Percentiles rank a stretch among this genome's conserved stretches.
Conservation (phyloP, 2,888 invertebrate genomes). For the Argynnis bischoffii region DNA sequence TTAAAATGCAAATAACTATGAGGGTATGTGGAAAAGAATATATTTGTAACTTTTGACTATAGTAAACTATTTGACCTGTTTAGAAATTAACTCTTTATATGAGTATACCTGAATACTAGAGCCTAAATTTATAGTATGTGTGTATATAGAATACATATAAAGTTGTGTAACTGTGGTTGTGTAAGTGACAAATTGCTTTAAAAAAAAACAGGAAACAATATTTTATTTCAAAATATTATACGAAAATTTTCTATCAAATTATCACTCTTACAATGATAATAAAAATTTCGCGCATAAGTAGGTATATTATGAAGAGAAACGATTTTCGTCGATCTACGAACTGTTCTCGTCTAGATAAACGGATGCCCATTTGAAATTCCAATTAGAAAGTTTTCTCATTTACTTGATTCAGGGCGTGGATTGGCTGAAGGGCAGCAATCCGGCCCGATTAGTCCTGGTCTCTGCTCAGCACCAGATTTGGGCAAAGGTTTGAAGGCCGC, state of each 20-base stretch:
- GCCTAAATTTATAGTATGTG: no score
- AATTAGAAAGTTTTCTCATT: constrained; percentile 83
- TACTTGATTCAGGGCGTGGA: constrained; percentile 79
- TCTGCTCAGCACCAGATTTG: constrained; percentile 68
- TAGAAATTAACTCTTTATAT: no score
- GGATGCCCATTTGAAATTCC: constrained; percentile 80
- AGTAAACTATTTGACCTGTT: no score
- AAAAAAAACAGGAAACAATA: no score
- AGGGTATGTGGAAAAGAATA: no score
- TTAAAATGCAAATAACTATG: no score
- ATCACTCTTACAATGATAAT: neutral
- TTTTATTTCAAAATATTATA: no score
- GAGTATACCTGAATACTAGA: no score
- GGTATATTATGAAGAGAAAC: constrained; percentile 9
- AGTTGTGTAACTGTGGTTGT: no score
- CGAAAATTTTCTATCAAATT: neutral
- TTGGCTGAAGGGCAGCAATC: constrained; percentile 78
- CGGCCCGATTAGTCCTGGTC: constrained; percentile 76
- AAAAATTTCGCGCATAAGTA: constrained; percentile 6
- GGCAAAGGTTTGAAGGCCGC: constrained; percentile 56
- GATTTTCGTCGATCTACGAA: constrained; percentile 41
- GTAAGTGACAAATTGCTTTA: no score
- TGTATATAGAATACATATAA: no score
- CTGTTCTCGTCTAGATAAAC: constrained; percentile 74
- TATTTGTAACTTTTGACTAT: no score